phyloP scores from a whole-genome alignment of 64 coral and sea anemone genomes.

The Montipora capricornis region DNA sequence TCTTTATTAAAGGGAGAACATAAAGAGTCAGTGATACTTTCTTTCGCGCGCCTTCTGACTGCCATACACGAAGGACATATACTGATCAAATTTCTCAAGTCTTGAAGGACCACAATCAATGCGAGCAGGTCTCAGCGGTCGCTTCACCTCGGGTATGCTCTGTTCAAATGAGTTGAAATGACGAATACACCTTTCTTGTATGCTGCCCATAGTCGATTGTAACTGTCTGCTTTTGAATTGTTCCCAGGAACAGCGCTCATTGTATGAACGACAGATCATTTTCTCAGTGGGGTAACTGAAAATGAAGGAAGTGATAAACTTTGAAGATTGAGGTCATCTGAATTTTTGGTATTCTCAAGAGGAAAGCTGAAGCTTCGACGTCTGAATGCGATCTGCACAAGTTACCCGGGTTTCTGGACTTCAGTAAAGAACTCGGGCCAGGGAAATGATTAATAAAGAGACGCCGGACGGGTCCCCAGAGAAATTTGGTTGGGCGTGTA shows the following conservation, averaged over 20 bases:
- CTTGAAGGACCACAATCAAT: not conserved
- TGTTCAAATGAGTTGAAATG: conserved; percentile 16
- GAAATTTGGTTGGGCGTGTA: too few relatives aligned
- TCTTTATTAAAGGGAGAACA: too few relatives aligned
- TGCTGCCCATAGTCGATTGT: conserved; percentile 38
- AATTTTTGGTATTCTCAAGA: not conserved
- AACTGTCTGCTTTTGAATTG: conserved; percentile 60
- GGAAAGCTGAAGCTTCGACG: too few relatives aligned
- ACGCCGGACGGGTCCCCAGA: too few relatives aligned
- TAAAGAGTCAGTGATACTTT: too few relatives aligned
- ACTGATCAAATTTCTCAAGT: conserved; percentile 19
- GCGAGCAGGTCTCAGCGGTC: conserved; percentile 23
- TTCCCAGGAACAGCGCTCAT: conserved; percentile 86
- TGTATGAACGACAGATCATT: conserved; percentile 88
- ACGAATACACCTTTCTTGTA: conserved; percentile 71
- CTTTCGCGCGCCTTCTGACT: conserved; percentile 27
- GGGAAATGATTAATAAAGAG: too few relatives aligned
- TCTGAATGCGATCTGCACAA: too few relatives aligned
- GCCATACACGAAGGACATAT: conserved; percentile 66
- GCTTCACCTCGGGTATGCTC: not conserved
- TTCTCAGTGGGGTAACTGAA: conserved; percentile 83
- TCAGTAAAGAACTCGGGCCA: too few relatives aligned
- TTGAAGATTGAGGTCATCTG: not conserved
- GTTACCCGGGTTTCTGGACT: too few relatives aligned
- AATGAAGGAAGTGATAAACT: not conserved